phyloP scores from a whole-genome alignment of 2,797 vertebrate genomes.

The Poeciliopsis presidionis region DNA sequence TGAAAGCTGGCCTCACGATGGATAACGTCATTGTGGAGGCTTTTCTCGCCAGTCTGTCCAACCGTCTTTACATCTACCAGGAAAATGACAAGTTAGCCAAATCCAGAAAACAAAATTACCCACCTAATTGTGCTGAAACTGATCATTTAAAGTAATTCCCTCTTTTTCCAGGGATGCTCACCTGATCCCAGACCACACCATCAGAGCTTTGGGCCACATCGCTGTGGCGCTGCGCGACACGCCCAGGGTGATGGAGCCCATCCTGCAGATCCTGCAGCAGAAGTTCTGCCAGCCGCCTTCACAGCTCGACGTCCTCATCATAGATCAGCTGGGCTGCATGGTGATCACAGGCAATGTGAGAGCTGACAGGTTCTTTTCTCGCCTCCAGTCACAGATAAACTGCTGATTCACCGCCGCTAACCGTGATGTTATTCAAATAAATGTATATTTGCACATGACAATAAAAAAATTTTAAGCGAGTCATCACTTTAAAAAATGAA shows the following conservation, averaged over 20 bases:
- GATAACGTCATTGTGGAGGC: constrained; percentile 96
- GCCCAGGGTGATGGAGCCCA: constrained; percentile 97
- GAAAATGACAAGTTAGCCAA: constrained; percentile 94
- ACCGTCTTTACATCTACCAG: constrained; percentile 97
- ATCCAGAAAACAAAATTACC: not conserved
- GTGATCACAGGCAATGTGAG: constrained; percentile 97
- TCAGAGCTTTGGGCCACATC: constrained; percentile 95
- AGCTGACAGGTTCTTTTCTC: not conserved
- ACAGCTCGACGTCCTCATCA: constrained; percentile 94
- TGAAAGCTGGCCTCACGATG: constrained; percentile 93
- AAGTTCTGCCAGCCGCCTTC: constrained; percentile 99
- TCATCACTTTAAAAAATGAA: too few relatives aligned
- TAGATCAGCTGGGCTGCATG: constrained; percentile 97
- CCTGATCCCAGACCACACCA: constrained; percentile 97
- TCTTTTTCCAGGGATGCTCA: constrained; percentile 88
- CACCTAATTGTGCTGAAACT: not conserved
- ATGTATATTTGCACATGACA: not conserved
- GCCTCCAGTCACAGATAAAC: not conserved
- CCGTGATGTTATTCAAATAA: not conserved
- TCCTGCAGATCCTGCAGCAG: constrained; percentile 98
- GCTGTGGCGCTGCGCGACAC: constrained; percentile 94
- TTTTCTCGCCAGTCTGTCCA: constrained; percentile 96
- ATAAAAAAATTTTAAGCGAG: not conserved
- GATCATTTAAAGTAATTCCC: not conserved
- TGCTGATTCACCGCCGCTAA: not conserved